Evolutionary conservation across 23 tunicate genomes (phyloP).

Genomic region (Halocynthia roretzi): DNA sequence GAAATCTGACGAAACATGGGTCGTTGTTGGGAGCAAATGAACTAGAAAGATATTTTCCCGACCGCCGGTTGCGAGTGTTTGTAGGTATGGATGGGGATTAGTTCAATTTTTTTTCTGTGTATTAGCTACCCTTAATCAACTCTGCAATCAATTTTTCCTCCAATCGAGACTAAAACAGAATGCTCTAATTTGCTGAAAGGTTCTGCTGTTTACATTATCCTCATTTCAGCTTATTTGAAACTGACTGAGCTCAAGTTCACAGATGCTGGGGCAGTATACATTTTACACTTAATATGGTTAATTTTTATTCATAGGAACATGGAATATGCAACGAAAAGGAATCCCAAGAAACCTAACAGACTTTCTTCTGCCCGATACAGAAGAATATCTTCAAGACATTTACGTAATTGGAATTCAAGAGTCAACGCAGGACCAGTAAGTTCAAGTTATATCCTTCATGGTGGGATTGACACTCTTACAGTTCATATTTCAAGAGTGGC

Average conservation of each 20-base stretch:
- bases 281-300: not conserved
- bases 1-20: conserved; percentile 30
- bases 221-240: not conserved
- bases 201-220: too few relatives aligned
- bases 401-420: conserved; percentile 87
- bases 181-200: not conserved
- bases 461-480: too few relatives aligned
- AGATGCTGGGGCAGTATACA: too few relatives aligned
- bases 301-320: conserved; percentile 43
- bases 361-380: conserved; percentile 51
- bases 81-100: conserved; percentile 27
- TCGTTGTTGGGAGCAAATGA: conserved; percentile 40
- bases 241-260: too few relatives aligned
- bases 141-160: too few relatives aligned
- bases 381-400: conserved; percentile 60
- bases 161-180: too few relatives aligned
- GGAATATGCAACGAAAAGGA: conserved; percentile 77
- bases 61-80: conserved; percentile 41
- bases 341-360: conserved; percentile 64
- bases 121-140: too few relatives aligned
- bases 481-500: too few relatives aligned
- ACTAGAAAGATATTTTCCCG: conserved; percentile 62
- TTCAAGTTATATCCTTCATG: not conserved
- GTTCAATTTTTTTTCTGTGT: too few relatives aligned
- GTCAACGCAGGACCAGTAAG: conserved; percentile 52